Evolutionary conservation across 2,113 vertebrate genomes (phyloP).

Genomic region (Pyxicephalus adspersus): DNA sequence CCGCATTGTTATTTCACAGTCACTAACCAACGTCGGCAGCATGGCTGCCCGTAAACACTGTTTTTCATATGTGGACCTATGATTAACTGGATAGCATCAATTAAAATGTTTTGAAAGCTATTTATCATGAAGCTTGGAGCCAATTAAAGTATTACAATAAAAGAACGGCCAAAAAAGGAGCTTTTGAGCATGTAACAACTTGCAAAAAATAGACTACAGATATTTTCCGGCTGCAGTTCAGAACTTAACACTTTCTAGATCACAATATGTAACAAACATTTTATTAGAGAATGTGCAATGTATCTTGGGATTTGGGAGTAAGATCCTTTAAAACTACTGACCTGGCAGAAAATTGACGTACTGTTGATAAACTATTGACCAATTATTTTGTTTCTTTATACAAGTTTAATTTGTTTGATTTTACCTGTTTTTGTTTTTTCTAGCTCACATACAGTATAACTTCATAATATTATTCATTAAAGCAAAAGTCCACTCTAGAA

Average conservation of each 20-base stretch:
- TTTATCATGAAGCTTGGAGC: slow-evolving; percentile 34
- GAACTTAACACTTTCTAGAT: slow-evolving; percentile 5
- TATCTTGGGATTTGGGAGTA: background rate
- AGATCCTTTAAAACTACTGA: background rate
- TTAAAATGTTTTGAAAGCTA: slow-evolving; percentile 53
- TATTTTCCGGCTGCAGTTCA: background rate
- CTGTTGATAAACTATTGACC: no score
- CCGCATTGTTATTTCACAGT: background rate
- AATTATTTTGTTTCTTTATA: no score
- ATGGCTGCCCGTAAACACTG: slow-evolving; percentile 45
- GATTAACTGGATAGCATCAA: slow-evolving; percentile 47
- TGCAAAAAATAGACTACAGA: slow-evolving; percentile 33
- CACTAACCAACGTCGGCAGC: slow-evolving; percentile 9
- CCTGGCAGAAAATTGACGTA: no score
- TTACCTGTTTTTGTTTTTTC: background rate
- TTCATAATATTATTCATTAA: background rate
- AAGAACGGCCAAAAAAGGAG: slow-evolving; percentile 42
- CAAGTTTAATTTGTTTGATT: background rate
- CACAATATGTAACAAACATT: background rate
- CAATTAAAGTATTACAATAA: slow-evolving; percentile 54
- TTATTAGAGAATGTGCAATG: background rate
- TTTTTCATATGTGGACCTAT: slow-evolving; percentile 45
- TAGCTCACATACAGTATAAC: background rate
- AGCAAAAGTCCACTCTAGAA: background rate
- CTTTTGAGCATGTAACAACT: slow-evolving; percentile 26